Evolutionary conservation across 1,140 invertebrate species (phyloP).

Genomic region (Drosophila oshimai): DNA sequence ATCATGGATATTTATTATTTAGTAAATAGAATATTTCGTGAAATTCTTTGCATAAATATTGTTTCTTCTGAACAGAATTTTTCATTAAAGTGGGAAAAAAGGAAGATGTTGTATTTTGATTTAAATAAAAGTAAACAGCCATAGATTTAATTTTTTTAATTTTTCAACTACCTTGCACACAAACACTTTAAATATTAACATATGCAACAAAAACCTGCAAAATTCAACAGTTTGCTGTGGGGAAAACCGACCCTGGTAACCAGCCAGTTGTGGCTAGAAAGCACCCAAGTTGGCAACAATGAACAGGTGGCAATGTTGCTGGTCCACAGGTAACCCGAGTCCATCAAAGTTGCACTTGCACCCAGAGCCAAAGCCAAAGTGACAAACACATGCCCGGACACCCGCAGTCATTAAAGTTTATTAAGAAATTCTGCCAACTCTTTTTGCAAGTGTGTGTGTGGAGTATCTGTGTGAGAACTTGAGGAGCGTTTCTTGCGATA

Average conservation of each 20-base stretch:
- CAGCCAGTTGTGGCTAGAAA: slow-evolving; percentile 8
- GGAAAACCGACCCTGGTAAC: slow-evolving; percentile 1
- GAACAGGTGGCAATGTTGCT: background rate
- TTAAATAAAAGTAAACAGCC: no score
- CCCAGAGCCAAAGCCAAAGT: slow-evolving; percentile 15
- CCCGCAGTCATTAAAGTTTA: slow-evolving; percentile 79
- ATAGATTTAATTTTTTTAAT: no score
- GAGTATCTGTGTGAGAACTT: background rate
- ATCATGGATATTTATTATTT: no score
- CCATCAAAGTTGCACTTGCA: slow-evolving; percentile 67
- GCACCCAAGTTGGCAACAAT: slow-evolving; percentile 12
- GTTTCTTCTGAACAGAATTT: no score
- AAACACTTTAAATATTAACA: background rate
- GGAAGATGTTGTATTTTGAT: no score
- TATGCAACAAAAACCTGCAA: background rate
- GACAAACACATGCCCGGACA: slow-evolving; percentile 43
- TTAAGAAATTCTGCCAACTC: slow-evolving; percentile 70
- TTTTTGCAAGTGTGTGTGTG: background rate
- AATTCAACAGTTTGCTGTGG: slow-evolving; percentile 10
- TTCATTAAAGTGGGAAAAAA: no score
- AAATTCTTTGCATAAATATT: no score
- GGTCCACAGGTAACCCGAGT: slow-evolving; percentile 43
- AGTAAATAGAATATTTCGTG: no score
- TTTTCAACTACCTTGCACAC: no score
- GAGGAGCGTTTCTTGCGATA: background rate